These are phyloP conservation scores for Pachycephus smyrnensis DNA, from an alignment of 2,888 invertebrate species.

Conservation along the genomic window DNA sequence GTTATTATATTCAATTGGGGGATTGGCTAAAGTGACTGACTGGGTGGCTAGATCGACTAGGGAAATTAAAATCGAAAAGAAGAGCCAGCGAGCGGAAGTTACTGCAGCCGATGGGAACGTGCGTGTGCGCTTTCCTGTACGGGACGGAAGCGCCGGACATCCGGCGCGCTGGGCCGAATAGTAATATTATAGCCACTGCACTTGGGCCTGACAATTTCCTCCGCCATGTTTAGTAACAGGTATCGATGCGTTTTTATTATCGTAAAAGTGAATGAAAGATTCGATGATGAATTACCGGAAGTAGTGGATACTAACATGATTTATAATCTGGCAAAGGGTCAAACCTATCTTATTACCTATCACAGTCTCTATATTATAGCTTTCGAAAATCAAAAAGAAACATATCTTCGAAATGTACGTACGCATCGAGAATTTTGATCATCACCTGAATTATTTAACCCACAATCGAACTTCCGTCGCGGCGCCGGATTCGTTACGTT, in stretches of 20 bases:
- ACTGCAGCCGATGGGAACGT: not conserved
- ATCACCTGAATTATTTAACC: slow-evolving; percentile 39
- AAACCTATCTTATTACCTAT: not conserved
- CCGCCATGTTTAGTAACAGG: not conserved
- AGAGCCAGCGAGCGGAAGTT: not conserved
- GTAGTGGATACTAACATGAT: not conserved
- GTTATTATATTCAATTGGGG: not conserved
- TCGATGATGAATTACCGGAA: not conserved
- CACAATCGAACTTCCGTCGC: slow-evolving; percentile 44
- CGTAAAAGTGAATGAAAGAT: not conserved
- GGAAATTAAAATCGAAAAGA: not conserved
- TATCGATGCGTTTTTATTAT: not conserved
- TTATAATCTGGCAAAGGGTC: not conserved
- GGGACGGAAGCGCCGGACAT: slow-evolving; percentile 49
- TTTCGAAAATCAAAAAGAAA: not conserved
- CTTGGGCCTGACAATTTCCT: not conserved
- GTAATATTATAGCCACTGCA: slow-evolving; percentile 36
- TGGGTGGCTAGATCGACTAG: not conserved
- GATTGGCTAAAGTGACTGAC: not conserved
- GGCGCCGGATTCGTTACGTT: slow-evolving; percentile 42
- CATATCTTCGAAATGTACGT: not conserved
- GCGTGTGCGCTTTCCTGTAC: not conserved
- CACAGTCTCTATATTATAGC: not conserved
- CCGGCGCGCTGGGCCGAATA: slow-evolving; percentile 56
- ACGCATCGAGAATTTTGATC: not conserved